Evolutionary conservation across 2,113 vertebrate genomes (phyloP).

Genomic region (Phyllostomus hastatus): DNA sequence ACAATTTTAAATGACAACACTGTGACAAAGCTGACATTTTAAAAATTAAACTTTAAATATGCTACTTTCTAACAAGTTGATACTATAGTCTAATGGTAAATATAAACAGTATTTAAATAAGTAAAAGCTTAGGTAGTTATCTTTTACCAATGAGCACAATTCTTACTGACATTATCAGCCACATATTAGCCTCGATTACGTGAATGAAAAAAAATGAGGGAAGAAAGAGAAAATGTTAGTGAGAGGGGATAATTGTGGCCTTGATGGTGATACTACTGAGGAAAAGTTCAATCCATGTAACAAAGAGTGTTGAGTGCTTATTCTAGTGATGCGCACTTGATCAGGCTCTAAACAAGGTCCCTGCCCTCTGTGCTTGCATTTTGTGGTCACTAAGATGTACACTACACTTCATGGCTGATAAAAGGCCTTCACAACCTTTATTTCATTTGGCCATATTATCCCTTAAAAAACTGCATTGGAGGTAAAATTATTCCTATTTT

Average conservation of each 20-base stretch:
- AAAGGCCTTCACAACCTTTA: not conserved
- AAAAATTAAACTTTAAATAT: not conserved
- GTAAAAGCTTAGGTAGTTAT: not conserved
- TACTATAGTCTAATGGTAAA: not conserved
- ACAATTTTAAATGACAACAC: not conserved
- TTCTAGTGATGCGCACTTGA: not conserved
- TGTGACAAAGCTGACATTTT: not conserved
- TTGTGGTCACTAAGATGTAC: not conserved
- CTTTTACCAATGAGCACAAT: not conserved
- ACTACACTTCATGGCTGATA: not conserved
- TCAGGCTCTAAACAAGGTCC: not conserved
- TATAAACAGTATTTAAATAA: not conserved
- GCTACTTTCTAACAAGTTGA: no score
- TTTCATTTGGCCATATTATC: not conserved
- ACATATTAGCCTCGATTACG: not conserved
- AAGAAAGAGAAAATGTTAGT: not conserved
- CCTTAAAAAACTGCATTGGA: not conserved
- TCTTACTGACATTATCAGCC: not conserved
- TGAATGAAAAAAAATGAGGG: not conserved
- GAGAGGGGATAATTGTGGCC: not conserved
- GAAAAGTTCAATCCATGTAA: no score
- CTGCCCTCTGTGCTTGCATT: not conserved
- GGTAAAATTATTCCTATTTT: not conserved
- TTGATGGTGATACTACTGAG: not conserved
- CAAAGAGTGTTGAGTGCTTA: not conserved